These are phyloP conservation scores for Cheilosia vernalis DNA, from an alignment of 2,888 invertebrate species.

Conservation along the genomic window DNA sequence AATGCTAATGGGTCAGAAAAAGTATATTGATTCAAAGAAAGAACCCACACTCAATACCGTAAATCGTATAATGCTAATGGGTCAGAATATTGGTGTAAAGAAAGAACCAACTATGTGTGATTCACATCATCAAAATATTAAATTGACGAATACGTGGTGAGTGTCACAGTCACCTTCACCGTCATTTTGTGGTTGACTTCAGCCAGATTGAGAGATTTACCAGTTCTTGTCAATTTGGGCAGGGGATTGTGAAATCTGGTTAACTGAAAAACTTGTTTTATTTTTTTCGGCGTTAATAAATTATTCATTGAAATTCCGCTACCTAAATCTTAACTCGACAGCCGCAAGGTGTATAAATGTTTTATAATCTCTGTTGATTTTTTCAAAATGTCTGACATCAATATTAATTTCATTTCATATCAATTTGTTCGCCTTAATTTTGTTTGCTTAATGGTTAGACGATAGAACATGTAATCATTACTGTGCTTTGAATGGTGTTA, in stretches of 20 bases:
- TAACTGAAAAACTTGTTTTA: constrained; percentile 6
- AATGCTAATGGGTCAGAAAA: constrained; percentile 12
- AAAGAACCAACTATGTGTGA: constrained; percentile 45
- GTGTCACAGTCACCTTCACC: constrained; percentile 11
- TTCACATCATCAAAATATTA: constrained; percentile 34
- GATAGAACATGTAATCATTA: too few species aligned
- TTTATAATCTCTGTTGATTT: background rate
- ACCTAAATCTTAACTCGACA: constrained; percentile 2
- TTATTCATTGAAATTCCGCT: constrained; percentile 19
- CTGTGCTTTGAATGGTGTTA: too few species aligned
- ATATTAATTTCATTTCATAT: too few species aligned
- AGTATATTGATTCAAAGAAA: constrained; percentile 36
- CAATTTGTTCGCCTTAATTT: too few species aligned
- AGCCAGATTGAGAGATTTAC: constrained; percentile 4
- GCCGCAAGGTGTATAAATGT: background rate
- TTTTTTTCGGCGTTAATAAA: background rate
- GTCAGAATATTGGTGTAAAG: constrained; percentile 39
- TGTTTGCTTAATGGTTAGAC: too few species aligned
- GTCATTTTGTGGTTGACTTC: constrained; percentile 6
- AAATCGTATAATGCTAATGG: background rate
- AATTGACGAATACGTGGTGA: constrained; percentile 45
- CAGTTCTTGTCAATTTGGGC: constrained; percentile 15
- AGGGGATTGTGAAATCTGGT: constrained; percentile 13
- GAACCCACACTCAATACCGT: background rate
- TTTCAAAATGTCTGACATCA: background rate